phyloP scores from a whole-genome alignment of 2,113 vertebrate species.

The Psilopsiagon aurifrons region DNA sequence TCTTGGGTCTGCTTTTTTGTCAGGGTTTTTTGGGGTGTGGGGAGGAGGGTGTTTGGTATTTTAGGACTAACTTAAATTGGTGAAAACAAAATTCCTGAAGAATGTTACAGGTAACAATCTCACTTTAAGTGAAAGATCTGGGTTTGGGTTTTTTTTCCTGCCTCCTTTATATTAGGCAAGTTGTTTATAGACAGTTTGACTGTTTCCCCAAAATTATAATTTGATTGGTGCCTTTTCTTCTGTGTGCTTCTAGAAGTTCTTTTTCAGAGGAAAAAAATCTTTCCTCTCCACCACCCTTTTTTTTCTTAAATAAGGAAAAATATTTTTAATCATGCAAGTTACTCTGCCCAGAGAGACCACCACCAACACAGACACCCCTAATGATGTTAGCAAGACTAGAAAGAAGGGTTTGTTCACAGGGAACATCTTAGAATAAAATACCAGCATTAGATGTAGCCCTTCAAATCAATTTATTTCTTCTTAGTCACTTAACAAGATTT shows the following conservation, averaged over 20 bases:
- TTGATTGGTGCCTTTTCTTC: neutral
- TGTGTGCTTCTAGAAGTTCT: neutral
- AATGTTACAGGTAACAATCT: neutral
- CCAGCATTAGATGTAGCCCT: neutral
- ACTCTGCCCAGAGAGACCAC: neutral
- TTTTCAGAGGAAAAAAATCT: neutral
- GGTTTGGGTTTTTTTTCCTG: accelerated
- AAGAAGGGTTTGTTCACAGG: neutral
- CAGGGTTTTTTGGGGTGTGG: accelerated
- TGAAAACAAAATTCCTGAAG: neutral
- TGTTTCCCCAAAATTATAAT: neutral
- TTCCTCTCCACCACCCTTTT: neutral
- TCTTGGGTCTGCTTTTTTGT: neutral
- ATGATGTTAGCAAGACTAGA: neutral
- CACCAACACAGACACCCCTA: neutral
- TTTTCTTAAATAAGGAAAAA: neutral
- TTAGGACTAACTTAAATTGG: neutral
- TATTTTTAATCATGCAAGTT: neutral
- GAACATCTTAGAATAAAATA: neutral
- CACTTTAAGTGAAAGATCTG: neutral
- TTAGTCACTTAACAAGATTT: neutral
- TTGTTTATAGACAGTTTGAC: neutral
- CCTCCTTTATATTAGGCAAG: neutral
- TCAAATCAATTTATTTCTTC: conserved; percentile 13
- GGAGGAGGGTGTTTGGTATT: neutral